Percentiles rank a stretch among this genome's conserved stretches.
These are phyloP conservation scores for Drosophila mettleri DNA, from an alignment of 2,888 invertebrate species.

Conservation along the genomic window DNA sequence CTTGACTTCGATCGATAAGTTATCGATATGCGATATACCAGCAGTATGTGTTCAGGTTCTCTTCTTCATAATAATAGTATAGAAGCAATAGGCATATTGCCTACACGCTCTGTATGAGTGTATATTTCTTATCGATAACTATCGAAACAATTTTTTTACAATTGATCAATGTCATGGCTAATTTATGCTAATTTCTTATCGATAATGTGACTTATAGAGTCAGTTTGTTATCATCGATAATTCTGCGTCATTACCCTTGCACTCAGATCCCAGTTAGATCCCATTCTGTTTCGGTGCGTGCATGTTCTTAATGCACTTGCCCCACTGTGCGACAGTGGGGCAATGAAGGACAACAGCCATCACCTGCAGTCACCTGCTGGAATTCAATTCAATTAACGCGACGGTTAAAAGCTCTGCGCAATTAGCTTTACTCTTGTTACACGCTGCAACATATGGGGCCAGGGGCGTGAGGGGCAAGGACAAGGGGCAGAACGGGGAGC, in stretches of 20 bases:
- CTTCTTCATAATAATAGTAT: background rate
- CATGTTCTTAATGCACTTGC: background rate
- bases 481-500: background rate
- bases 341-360: conserved; percentile 8
- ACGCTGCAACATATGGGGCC: background rate
- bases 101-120: background rate
- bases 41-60: no score
- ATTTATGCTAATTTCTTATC: no score
- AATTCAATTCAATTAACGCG: conserved; percentile 77
- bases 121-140: background rate
- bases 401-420: conserved; percentile 65
- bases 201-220: background rate
- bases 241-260: background rate
- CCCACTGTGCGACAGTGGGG: conserved; percentile 41
- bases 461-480: background rate
- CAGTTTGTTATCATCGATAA: background rate
- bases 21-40: background rate
- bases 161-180: no score
- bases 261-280: background rate
- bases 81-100: background rate
- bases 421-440: conserved; percentile 49
- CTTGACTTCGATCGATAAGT: background rate
- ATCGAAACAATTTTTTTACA: no score
- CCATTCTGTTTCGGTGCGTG: background rate
- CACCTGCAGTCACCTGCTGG: conserved; percentile 42